These are phyloP conservation scores for Drosophila grimshawi DNA, from an alignment of 1,140 invertebrate genomes.

Conservation along the genomic window DNA sequence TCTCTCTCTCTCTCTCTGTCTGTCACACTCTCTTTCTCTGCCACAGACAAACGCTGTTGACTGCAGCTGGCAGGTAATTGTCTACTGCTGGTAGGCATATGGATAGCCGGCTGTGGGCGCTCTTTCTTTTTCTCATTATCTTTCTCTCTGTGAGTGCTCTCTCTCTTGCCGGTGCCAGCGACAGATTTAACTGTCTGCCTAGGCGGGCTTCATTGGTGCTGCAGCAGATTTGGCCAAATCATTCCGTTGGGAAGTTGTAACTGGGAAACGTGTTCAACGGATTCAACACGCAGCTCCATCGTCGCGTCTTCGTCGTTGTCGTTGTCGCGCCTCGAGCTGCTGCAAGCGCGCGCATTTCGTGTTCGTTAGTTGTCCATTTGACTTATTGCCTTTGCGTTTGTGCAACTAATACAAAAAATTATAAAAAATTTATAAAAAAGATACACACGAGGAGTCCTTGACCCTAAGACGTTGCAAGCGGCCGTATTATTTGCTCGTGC, in stretches of 20 bases:
- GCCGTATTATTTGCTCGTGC: slow-evolving; percentile 1
- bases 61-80: not conserved
- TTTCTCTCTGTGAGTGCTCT: slow-evolving; percentile 13
- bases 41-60: not conserved
- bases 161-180: not conserved
- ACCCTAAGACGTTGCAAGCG: slow-evolving; percentile 6
- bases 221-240: slow-evolving; percentile 72
- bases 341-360: slow-evolving; percentile 34
- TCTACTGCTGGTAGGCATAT: not conserved
- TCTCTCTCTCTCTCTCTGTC: not conserved
- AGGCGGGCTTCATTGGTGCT: slow-evolving; percentile 48
- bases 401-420: slow-evolving; percentile 4
- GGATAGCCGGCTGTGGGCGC: slow-evolving; percentile 14
- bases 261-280: slow-evolving; percentile 69
- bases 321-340: slow-evolving; percentile 7
- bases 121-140: not conserved
- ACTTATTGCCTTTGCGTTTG: slow-evolving; percentile 18
- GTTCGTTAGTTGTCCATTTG: slow-evolving; percentile 1
- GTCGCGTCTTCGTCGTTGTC: not conserved
- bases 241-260: slow-evolving; percentile 75
- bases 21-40: not conserved
- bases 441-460: not conserved
- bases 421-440: not conserved
- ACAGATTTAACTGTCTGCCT: slow-evolving; percentile 13
- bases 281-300: slow-evolving; percentile 30